A percentile compares a stretch with the other conserved stretches of the same genome.
Conservation (phyloP, 2,888 invertebrate species). For the Macroteleia sp. region DNA sequence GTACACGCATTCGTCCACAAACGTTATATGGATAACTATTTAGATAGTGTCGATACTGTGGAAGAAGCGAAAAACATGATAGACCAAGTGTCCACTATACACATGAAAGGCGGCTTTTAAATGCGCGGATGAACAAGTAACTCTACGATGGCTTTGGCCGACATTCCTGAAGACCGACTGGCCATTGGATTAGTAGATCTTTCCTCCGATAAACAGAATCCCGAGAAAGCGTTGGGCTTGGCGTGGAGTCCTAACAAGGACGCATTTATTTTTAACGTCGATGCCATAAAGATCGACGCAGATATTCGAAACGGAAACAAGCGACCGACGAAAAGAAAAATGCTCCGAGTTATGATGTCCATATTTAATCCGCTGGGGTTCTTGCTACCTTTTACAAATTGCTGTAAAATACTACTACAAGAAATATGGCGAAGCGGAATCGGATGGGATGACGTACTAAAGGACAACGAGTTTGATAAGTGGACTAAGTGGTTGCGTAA, state of each 20-base stretch:
- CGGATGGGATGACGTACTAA: conserved; percentile 61
- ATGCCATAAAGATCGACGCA: neutral
- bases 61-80: conserved; percentile 49
- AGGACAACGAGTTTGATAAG: neutral
- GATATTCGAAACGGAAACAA: neutral
- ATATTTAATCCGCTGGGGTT: conserved; percentile 74
- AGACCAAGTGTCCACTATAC: neutral
- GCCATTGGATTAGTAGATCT: neutral
- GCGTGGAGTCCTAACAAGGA: neutral
- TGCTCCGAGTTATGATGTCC: conserved; percentile 68
- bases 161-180: too few species aligned
- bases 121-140: neutral
- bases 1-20: neutral
- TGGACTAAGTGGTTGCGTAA: too few species aligned
- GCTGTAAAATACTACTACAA: conserved; percentile 69
- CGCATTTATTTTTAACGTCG: neutral
- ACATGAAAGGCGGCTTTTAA: neutral
- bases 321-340: conserved; percentile 56
- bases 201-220: neutral
- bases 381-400: conserved; percentile 63
- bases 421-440: conserved; percentile 68
- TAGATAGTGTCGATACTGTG: neutral
- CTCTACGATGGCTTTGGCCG: too few species aligned
- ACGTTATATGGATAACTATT: neutral
- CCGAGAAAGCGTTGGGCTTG: neutral